Evolutionary conservation across 2,113 vertebrate species (phyloP), one percentile per base, ranked within the genome.

Genomic region (Aspiorhynchus laticeps): DNA sequence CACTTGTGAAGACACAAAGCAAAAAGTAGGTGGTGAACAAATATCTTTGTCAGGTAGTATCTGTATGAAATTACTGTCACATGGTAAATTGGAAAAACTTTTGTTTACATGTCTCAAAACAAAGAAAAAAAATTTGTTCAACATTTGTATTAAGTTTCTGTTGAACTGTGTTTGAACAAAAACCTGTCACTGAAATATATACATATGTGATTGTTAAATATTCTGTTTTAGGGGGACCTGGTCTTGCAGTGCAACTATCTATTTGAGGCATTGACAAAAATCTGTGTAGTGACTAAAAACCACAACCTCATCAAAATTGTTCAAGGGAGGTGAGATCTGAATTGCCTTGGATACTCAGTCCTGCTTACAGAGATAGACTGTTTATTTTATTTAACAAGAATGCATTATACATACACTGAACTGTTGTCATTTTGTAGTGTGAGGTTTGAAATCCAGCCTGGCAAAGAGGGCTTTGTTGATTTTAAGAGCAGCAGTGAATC

Each of bases 381-480:
- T 53, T 51, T 31, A 5, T 14, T 21, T 2, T 67, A 8, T n/a
- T 33, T 51, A 78, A 79, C 67, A n/a, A 61, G 24, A 36, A 56
- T 71, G 9, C 46, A 31, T 85, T 38, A 67, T 12, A 75, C 19
- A 56, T 48, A 43, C 7, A 69, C 24, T 41, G 67, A 80, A 28
- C 9, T 73, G 15, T 80, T 74, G 11, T 77, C 9, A 9, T 24
- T 87, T 75, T 90, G 69, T 91, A 98, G 97, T 77, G 95, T 98
- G 41, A 94, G 95, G 88, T 99, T 98, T 91, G 94, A 94, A 26
- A 93, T 98, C 12, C 94, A 96, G 90, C 95, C 96, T 0, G 97
- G 96, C 76, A 97, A 96, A 93, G 96, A 97, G 87, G 97, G 96
- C 4, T 96, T 96, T 0, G 96, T 99, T 56, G 95, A 97, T 92